These are phyloP conservation scores for Paramormyrops kingsleyae DNA, from an alignment of 2,113 vertebrate species.

Conservation along the genomic window DNA sequence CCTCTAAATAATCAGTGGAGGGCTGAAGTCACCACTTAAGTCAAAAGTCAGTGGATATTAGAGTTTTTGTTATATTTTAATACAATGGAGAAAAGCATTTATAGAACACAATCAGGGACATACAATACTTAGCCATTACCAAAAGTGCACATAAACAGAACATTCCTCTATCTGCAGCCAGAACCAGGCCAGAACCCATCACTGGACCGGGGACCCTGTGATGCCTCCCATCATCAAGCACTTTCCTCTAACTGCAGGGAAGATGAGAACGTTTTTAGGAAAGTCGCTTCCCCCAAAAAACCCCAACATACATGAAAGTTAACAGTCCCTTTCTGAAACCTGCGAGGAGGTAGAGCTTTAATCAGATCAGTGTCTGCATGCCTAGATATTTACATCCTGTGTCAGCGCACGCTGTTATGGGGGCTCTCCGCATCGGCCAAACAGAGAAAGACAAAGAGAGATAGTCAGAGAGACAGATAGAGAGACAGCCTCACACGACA, in stretches of 20 bases:
- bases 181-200: not conserved
- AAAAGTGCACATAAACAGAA: constrained; percentile 20
- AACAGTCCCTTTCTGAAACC: constrained; percentile 56
- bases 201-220: not conserved
- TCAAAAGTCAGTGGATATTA: constrained; percentile 7
- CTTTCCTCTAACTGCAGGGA: constrained; percentile 9
- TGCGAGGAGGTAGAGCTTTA: constrained; percentile 52
- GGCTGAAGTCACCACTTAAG: not conserved
- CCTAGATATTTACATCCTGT: constrained; percentile 23
- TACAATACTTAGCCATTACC: constrained; percentile 2
- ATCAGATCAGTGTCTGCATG: constrained; percentile 37
- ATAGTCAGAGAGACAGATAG: not conserved
- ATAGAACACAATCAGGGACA: not conserved
- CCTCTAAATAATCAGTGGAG: not conserved
- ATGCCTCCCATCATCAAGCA: not conserved
- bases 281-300: constrained; percentile 31
- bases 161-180: not conserved
- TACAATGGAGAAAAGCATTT: constrained; percentile 9
- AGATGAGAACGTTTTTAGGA: constrained; percentile 35
- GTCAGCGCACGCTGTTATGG: constrained; percentile 21
- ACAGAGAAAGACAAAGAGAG: not conserved
- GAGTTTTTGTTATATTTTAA: constrained; percentile 3
- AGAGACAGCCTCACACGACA: not conserved
- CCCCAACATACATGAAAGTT: constrained; percentile 43
- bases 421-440: not conserved